Conservation (phyloP, 2,113 vertebrate species). For the Nyctereutes procyonoides region DNA sequence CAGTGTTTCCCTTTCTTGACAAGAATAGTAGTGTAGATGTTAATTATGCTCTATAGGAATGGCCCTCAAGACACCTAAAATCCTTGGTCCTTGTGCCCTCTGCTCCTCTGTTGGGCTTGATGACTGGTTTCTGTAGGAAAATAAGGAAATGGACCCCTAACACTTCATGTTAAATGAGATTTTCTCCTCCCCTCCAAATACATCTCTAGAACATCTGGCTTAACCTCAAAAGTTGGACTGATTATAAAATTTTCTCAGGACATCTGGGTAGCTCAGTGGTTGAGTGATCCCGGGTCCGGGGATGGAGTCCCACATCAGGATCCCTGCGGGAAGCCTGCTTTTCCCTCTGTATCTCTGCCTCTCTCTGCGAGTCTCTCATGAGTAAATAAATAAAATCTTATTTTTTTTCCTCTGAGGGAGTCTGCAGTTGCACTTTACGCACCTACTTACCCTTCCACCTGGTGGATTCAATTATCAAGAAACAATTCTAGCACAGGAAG, state of each 20-base stretch:
- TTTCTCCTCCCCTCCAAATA: background rate
- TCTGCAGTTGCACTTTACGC: conserved; percentile 68
- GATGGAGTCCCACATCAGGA: too few relatives aligned
- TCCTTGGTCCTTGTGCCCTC: conserved; percentile 36
- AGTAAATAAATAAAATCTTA: too few relatives aligned
- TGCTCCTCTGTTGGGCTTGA: background rate
- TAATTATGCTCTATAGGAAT: conserved; percentile 74
- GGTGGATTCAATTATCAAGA: conserved; percentile 74
- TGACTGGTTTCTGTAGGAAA: conserved; percentile 10
- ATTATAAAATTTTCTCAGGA: conserved; percentile 29
- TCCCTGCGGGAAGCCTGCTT: too few relatives aligned
- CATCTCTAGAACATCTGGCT: background rate
- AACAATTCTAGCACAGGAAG: conserved; percentile 51
- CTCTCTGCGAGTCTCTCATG: too few relatives aligned
- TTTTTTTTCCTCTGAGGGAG: conserved; percentile 30
- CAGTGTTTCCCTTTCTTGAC: conserved; percentile 61
- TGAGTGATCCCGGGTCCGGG: too few relatives aligned
- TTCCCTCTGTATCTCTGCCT: too few relatives aligned
- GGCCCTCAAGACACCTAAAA: conserved; percentile 71
- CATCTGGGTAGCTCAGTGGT: too few relatives aligned
- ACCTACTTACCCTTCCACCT: conserved; percentile 63
- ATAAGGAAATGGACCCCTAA: conserved; percentile 39
- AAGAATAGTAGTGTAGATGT: conserved; percentile 51
- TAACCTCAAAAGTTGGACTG: conserved; percentile 67
- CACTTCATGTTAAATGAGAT: conserved; percentile 11